These are phyloP conservation scores for Xestia rhomboidea DNA, from an alignment of 2,888 invertebrate genomes.

Conservation along the genomic window DNA sequence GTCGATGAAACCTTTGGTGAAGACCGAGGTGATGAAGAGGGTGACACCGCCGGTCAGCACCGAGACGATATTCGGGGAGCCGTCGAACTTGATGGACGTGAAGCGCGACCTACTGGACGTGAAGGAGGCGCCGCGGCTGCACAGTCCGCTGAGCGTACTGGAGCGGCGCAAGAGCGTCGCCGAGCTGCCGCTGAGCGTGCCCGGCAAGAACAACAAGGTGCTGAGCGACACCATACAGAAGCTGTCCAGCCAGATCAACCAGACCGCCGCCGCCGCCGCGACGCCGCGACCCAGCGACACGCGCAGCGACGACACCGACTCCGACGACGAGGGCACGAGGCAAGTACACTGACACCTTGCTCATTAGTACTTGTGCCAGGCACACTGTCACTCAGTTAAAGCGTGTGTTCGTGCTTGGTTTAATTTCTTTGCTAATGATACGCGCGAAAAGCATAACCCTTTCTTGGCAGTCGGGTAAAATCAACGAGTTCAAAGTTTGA, in stretches of 20 bases:
- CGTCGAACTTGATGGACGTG: conserved; percentile 80
- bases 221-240: conserved; percentile 92
- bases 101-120: conserved; percentile 81
- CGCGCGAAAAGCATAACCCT: too few relatives aligned
- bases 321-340: conserved; percentile 88
- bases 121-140: conserved; percentile 82
- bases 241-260: conserved; percentile 89
- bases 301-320: conserved; percentile 87
- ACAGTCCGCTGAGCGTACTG: conserved; percentile 83
- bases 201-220: conserved; percentile 91
- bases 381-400: neutral
- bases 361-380: neutral
- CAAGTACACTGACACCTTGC: conserved; percentile 57
- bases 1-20: conserved; percentile 71
- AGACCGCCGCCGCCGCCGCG: conserved; percentile 81
- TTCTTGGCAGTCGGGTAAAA: too few relatives aligned
- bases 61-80: conserved; percentile 85
- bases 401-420: neutral
- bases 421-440: neutral
- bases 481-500: neutral
- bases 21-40: conserved; percentile 78
- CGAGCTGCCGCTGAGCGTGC: conserved; percentile 81
- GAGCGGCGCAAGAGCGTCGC: conserved; percentile 86
- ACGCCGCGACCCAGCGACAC: conserved; percentile 81
- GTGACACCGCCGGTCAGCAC: conserved; percentile 73